phyloP scores from a whole-genome alignment of 2,113 vertebrate genomes.

The Nerophis lumbriciformis region DNA sequence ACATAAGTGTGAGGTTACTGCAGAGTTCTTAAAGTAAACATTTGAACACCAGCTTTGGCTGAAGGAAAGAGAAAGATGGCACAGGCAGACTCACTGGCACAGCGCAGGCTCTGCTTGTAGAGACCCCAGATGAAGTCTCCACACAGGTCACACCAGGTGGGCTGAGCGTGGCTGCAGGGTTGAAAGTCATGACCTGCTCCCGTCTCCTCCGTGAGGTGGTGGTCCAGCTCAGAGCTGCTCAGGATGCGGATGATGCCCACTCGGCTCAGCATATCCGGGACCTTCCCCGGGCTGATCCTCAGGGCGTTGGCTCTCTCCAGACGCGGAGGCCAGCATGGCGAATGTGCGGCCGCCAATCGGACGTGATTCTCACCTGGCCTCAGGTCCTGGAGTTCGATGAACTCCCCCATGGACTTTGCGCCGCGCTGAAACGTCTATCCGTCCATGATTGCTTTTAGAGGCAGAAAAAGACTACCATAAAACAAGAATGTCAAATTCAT shows the following conservation, averaged over 20 bases:
- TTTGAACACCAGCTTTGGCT: too few relatives aligned
- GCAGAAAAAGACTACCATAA: conserved; percentile 4
- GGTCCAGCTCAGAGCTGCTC: conserved; percentile 55
- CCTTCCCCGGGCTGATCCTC: conserved; percentile 78
- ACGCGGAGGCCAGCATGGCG: conserved; percentile 66
- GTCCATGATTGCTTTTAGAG: conserved; percentile 36
- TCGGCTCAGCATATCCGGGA: conserved; percentile 70
- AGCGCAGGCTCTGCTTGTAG: conserved; percentile 86
- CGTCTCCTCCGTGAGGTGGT: conserved; percentile 54
- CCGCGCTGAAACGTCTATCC: conserved; percentile 15
- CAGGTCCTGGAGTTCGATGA: conserved; percentile 74
- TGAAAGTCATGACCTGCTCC: conserved; percentile 85
- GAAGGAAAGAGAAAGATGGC: background rate
- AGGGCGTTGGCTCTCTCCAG: conserved; percentile 84
- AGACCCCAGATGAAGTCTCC: conserved; percentile 96
- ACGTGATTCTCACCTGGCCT: conserved; percentile 43
- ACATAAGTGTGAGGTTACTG: too few relatives aligned
- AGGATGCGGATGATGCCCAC: conserved; percentile 69
- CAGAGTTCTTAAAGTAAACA: background rate
- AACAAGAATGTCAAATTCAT: too few relatives aligned
- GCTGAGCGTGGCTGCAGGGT: conserved; percentile 76
- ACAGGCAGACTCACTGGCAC: conserved; percentile 76
- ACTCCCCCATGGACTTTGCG: conserved; percentile 64
- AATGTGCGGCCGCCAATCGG: conserved; percentile 35
- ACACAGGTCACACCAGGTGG: conserved; percentile 94